Percentiles rank a stretch among this genome's conserved stretches.
Evolutionary conservation across 2,797 vertebrate genomes (phyloP).

Genomic region (Rhynchotus rufescens): DNA sequence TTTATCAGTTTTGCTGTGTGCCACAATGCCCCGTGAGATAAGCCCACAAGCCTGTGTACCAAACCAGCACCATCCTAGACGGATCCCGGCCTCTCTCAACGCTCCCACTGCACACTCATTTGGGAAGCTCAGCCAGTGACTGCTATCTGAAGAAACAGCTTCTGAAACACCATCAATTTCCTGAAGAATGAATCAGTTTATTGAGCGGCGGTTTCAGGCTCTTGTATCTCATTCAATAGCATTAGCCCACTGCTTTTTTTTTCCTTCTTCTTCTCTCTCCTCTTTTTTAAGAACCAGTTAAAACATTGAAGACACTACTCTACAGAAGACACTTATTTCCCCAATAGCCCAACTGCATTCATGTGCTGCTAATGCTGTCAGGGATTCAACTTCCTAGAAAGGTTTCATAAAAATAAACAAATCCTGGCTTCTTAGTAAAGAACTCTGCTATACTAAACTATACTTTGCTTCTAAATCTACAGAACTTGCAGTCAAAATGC

Average conservation of each 20-base stretch:
- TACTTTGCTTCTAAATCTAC: neutral
- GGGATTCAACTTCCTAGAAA: neutral
- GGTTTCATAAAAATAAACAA: neutral
- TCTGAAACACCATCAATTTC: slow-evolving; percentile 67
- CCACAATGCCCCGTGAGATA: slow-evolving; percentile 39
- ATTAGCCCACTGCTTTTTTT: neutral
- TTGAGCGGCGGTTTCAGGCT: neutral
- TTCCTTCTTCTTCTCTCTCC: neutral
- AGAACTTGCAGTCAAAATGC: neutral
- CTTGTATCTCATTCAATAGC: slow-evolving; percentile 32
- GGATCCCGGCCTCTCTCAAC: neutral
- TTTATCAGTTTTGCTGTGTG: neutral
- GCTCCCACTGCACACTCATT: slow-evolving; percentile 1
- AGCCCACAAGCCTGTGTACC: neutral
- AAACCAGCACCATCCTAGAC: neutral
- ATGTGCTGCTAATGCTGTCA: neutral
- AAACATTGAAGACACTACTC: neutral
- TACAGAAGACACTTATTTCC: neutral
- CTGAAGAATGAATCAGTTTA: slow-evolving; percentile 62
- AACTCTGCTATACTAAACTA: too few species aligned
- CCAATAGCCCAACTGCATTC: neutral
- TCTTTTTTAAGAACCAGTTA: neutral
- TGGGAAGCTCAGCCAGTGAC: slow-evolving; percentile 28
- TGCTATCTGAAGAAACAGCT: slow-evolving; percentile 54
- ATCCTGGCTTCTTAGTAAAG: neutral